Conservation (phyloP, 64 coral and sea anemone genomes). For the Anthopleura sola region DNA sequence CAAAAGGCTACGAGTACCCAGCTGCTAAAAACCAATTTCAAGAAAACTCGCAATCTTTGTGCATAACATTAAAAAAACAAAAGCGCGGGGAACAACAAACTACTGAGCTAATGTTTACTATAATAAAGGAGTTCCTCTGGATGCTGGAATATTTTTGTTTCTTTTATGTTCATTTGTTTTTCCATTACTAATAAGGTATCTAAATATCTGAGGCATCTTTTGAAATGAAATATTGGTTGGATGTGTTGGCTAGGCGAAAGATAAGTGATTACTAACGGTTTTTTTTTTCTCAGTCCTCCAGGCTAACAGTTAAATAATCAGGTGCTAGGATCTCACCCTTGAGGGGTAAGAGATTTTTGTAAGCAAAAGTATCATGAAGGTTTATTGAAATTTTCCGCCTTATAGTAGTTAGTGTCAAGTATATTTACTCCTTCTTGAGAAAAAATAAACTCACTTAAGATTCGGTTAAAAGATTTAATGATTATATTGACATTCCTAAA, state of each 20-base stretch:
- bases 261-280: too few species aligned
- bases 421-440: not conserved
- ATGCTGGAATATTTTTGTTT: not conserved
- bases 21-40: not conserved
- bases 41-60: not conserved
- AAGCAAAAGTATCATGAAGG: not conserved
- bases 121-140: not conserved
- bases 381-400: too few species aligned
- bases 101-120: not conserved
- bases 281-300: too few species aligned
- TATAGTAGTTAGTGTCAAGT: not conserved
- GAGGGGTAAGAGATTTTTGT: not conserved
- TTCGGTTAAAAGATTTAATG: not conserved
- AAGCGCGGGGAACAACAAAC: too few species aligned
- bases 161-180: not conserved
- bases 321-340: too few species aligned
- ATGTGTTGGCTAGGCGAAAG: not conserved
- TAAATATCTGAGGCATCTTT: not conserved
- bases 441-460: not conserved
- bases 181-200: not conserved
- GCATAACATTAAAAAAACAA: too few species aligned
- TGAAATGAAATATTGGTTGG: not conserved
- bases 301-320: too few species aligned
- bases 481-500: conserved; percentile 6
- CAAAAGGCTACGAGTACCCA: not conserved